Evolutionary conservation across 2,888 invertebrate species (phyloP), one percentile per base, ranked within the genome.

Genomic region (Drosophila koepferae): DNA sequence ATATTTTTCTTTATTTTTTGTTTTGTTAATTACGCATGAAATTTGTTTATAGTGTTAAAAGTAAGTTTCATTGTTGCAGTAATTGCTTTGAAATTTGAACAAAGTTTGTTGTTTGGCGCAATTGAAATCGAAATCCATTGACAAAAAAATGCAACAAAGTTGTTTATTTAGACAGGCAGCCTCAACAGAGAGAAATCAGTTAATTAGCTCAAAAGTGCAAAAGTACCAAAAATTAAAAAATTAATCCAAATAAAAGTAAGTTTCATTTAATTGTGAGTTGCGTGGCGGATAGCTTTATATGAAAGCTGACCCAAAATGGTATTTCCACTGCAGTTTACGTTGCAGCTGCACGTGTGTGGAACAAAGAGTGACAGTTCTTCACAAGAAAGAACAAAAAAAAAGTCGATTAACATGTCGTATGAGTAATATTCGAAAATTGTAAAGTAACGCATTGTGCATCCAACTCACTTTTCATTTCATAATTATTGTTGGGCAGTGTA

Each of bases 71-170:
- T 7, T 40, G 38, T 40, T 81, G 90, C 80, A 77, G 74, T 88
- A 90, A 90, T 86, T 91, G 91, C 91, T 18, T 72, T 90, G 69
- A 69, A 86, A 76, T 90, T 90, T 90, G 90, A 90, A 89, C 90
- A 89, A 85, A 85, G 86, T 90, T 89, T 53, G 3, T 77, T 56
- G 40, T 70, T 41, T 74, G 66, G 72, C 72, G 72, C 63, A 67
- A 73, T 74, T 81, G 74, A 86, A 77, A 81, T 89, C 81, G 74
- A 86, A 77, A 81, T 89, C 84, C 72, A 81, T 87, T 80, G 89
- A 81, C 86, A 87, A 87, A 89, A 87, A 86, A 86, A 86, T 86
- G 86, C 86, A 87, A 90, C 90, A 81, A 78, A 86, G 72, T 77
- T 65, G 66, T 70, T 67, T 69, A 63, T 48, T 63, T 51, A 65